Conservation (phyloP, 2,113 vertebrate genomes). For the Macrotis lagotis region DNA sequence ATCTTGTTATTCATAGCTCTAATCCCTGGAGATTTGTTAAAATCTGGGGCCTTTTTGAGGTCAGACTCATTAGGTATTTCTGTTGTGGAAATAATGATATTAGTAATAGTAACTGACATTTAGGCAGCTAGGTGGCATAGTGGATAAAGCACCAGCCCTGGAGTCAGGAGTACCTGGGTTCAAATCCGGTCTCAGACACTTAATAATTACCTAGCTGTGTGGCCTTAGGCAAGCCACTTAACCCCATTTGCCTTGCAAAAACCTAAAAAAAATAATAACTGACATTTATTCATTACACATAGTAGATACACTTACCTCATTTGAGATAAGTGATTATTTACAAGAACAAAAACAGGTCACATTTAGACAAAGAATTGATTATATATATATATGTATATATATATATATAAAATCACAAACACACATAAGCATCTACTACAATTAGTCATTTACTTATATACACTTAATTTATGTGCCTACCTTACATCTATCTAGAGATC, state of each 20-base stretch:
- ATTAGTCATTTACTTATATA: neutral
- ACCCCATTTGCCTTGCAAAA: too few species aligned
- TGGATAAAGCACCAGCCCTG: too few species aligned
- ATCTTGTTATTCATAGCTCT: neutral
- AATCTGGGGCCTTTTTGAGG: neutral
- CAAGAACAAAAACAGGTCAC: neutral
- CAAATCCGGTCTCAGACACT: too few species aligned
- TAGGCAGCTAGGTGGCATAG: too few species aligned
- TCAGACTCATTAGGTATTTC: neutral
- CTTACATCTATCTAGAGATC: neutral
- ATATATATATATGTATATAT: neutral
- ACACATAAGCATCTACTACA: neutral
- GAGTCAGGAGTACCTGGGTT: too few species aligned
- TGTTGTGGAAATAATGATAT: neutral
- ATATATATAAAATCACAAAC: neutral
- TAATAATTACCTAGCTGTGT: too few species aligned
- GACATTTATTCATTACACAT: neutral
- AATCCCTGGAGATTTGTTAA: constrained; percentile 42
- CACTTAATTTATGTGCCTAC: neutral
- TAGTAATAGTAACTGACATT: neutral
- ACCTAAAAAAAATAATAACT: too few species aligned
- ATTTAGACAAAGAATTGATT: neutral
- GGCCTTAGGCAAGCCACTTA: too few species aligned
- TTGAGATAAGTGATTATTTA: neutral
- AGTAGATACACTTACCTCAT: too few species aligned